phyloP scores from a whole-genome alignment of 1,140 invertebrate genomes.

The Medauroidea extradentata region DNA sequence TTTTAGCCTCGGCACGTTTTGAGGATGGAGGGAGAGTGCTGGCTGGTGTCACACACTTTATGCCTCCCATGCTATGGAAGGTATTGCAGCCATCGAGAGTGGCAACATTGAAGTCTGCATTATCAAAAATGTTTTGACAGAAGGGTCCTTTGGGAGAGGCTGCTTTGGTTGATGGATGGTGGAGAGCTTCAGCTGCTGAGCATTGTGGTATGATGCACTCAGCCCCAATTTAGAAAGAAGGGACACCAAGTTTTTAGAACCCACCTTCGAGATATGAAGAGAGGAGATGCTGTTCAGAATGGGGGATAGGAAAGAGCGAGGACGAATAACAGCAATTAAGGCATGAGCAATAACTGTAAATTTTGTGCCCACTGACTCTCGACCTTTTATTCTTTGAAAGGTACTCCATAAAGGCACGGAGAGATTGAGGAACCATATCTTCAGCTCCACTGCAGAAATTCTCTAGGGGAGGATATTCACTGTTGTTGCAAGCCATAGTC shows the following conservation, averaged over 20 bases:
- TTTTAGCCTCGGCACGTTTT: background rate
- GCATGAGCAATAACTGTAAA: too few species aligned
- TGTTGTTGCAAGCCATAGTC: too few species aligned
- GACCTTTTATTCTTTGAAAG: too few species aligned
- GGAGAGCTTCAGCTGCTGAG: conserved; percentile 13
- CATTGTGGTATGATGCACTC: conserved; percentile 10
- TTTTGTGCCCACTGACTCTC: too few species aligned
- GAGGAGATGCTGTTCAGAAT: too few species aligned
- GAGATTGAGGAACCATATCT: too few species aligned
- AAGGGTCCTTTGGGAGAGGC: background rate
- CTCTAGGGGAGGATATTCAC: background rate
- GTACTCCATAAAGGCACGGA: too few species aligned
- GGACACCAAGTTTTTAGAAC: conserved; percentile 20
- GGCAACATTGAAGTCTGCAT: conserved; percentile 29
- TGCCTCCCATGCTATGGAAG: conserved; percentile 34
- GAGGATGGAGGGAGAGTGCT: background rate
- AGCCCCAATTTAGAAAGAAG: conserved; percentile 23
- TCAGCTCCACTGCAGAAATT: too few species aligned
- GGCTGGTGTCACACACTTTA: conserved; percentile 20
- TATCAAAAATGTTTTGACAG: conserved; percentile 30
- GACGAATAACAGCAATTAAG: too few species aligned
- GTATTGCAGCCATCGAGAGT: conserved; percentile 30
- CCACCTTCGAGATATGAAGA: conserved; percentile 23
- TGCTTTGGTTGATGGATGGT: conserved; percentile 7
- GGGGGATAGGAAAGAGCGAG: too few species aligned